Base-by-base conservation (phyloP, 2,888 invertebrate genomes). In the Opisthograptis luteolata region DNA sequence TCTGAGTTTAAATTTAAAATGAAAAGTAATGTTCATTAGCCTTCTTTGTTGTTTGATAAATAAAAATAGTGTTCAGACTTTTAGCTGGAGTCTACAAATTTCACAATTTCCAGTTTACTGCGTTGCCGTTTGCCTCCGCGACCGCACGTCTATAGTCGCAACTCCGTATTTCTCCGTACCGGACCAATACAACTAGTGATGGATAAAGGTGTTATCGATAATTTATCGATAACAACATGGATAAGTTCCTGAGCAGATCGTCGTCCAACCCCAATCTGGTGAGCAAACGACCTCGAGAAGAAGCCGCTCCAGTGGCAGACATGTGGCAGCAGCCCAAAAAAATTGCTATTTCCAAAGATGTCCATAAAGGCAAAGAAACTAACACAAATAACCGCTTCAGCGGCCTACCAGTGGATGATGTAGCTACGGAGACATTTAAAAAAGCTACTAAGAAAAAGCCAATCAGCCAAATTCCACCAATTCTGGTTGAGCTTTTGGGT, bases 221-320 rank as follows among this genome's bases (percentile, higher is more conserved):
- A 30, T 7, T 8, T 27, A 12, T 27, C 27, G 27, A 27, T 27
- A 24, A n/a, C n/a, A 30, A 7, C 2, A 30, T 30, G 30, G 30
- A 30, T 6, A 30, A 30, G 8, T 30, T 7, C 30, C 30, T 30
- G n/a, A 30, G 3, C 8, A 30, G 14, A 14, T 9, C 28, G 24
- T 39, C 20, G 8, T 37, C 19, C 10, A 44, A 37, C 34, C 34
- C 37, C 34, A 39, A 44, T 22, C 25, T 50, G 34, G 37, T 43
- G 43, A 17, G 34, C 32, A 43, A 37, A 40, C 39, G 43, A 30
- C 30, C 30, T 3, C 5, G 30, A 30, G 30, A 30, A 2, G 30
- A 30, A 30, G 14, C n/a, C 0, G 2, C 14, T 14, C 14, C 30
- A 30, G 8, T 8, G 8, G 8, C 13, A 14, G 30, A 30, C 8